Conservation (phyloP, 1,140 invertebrate genomes). For the Heliconius hermathena region DNA sequence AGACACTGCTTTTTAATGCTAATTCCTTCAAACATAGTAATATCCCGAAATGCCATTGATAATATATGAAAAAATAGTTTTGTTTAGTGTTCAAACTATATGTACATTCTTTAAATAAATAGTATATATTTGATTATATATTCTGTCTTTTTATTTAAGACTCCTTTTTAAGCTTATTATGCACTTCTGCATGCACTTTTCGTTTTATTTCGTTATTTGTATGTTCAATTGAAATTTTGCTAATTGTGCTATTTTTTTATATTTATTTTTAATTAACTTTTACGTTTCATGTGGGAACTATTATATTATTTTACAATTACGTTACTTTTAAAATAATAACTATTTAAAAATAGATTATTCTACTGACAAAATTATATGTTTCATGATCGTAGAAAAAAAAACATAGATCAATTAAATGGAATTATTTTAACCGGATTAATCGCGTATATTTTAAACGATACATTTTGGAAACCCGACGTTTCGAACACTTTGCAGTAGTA, state of each 20-base stretch:
- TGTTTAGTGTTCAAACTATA: conserved; percentile 40
- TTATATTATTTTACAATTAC: conserved; percentile 34
- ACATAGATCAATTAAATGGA: too few relatives aligned
- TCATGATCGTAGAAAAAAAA: too few relatives aligned
- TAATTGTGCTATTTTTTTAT: conserved; percentile 30
- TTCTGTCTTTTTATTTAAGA: conserved; percentile 69
- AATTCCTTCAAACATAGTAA: conserved; percentile 41
- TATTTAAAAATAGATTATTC: too few relatives aligned
- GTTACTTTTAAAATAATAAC: neutral
- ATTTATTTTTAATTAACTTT: conserved; percentile 30
- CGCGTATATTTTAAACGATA: too few relatives aligned
- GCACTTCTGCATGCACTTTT: conserved; percentile 44
- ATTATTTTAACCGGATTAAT: too few relatives aligned
- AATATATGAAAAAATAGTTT: conserved; percentile 32
- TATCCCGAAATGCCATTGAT: conserved; percentile 25
- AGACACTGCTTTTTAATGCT: conserved; percentile 67
- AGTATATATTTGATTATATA: conserved; percentile 61
- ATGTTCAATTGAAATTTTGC: conserved; percentile 9
- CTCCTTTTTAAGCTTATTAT: conserved; percentile 29
- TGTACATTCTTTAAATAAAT: conserved; percentile 61
- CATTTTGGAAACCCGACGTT: too few relatives aligned
- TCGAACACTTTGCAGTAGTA: too few relatives aligned
- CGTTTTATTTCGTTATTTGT: conserved; percentile 4
- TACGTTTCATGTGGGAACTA: conserved; percentile 39
- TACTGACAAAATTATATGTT: too few relatives aligned